Base-by-base conservation (phyloP, 2,113 vertebrate species). In the Limanda limanda region DNA sequence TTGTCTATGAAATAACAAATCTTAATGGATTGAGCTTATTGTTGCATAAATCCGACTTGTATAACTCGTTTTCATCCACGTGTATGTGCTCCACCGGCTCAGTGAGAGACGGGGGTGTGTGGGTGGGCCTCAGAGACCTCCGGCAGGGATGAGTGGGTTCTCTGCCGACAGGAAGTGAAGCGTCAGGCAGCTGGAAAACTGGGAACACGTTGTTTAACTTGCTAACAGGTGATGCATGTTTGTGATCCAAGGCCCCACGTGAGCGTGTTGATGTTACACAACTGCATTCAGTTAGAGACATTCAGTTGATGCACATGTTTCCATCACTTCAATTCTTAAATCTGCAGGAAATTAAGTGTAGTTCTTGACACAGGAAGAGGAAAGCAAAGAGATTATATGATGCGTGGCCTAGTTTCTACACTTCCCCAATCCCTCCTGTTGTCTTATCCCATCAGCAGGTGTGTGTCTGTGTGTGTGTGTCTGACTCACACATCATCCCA, bases 101-200 rank as follows among this genome's bases (percentile, higher is more conserved):
- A 3, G 8, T 25, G 71, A 81, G 24, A 56, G 74, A 72, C 2
- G 59, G 57, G 17, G 4, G 51, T 21, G 51, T 9, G 51, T 54
- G 20, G 69, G 37, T 11, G 69, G 74, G 31, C 71, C 71, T 8
- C 6, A 6, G 31, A 31, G 31, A 31, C 31, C 31, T 67, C 51
- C 3, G 78, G 76, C 78, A 80, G 65, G 80, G 76, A 79, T 75
- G 90, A 85, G 75, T 68, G 74, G 63, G 21, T 81, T 65, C 61
- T 47, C 58, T 52, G 57, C n/a, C 83, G 79, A 83, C 81, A 86
- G 40, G 40, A 47, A 63, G 51, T 40, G 52, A 68, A 12, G 24
- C 47, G 7, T 54, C 51, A 8, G 20, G 9, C 51, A 54, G 51
- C 20, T n/a, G 18, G 51, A 21, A n/a, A n/a, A 54, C 51, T 54